Conservation (phyloP, 2,113 vertebrate species). For the Isichthys henryi region DNA sequence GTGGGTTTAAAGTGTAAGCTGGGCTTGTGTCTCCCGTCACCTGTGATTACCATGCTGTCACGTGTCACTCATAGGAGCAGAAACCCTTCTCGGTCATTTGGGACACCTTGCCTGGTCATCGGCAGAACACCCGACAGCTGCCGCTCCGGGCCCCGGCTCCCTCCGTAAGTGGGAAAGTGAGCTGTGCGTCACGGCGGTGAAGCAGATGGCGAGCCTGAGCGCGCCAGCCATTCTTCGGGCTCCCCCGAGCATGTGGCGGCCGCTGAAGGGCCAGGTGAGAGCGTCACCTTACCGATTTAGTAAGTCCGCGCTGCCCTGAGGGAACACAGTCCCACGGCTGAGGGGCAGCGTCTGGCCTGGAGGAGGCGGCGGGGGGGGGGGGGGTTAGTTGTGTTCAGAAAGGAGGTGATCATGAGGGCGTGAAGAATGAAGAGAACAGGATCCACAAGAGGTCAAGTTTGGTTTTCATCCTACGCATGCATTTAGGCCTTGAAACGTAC, state of each 20-base stretch:
- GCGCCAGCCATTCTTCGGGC: neutral
- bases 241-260: neutral
- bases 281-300: neutral
- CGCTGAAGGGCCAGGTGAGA: neutral
- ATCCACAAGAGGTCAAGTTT: neutral
- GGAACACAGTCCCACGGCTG: neutral
- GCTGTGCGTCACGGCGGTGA: neutral
- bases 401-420: neutral
- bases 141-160: neutral
- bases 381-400: neutral
- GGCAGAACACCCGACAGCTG: neutral
- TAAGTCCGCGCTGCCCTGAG: neutral
- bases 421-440: neutral
- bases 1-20: neutral
- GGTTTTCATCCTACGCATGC: neutral
- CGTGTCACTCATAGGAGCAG: neutral
- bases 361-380: neutral
- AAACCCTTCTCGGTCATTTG: neutral
- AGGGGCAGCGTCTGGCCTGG: neutral
- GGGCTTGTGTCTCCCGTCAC: neutral
- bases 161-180: neutral
- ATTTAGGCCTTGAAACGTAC: neutral
- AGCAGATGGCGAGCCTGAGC: constrained; percentile 13
- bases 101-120: neutral
- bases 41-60: neutral